Percentiles rank a stretch among this genome's conserved stretches.
These are phyloP conservation scores for Orchestia grillus DNA, from an alignment of 1,140 invertebrate genomes.

Conservation along the genomic window DNA sequence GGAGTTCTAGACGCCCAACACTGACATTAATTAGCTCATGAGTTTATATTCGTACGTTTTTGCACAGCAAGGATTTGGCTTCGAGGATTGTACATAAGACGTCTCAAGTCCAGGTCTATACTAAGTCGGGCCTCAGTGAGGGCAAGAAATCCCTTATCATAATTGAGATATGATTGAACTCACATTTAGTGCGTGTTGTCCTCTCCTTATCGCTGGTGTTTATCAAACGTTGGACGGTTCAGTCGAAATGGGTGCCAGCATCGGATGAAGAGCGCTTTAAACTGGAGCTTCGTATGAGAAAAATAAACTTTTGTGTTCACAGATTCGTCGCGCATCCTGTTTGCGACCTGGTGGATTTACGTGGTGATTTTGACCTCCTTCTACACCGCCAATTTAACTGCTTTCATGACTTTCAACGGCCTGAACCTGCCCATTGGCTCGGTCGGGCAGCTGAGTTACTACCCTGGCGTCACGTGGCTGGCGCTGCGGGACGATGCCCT, in stretches of 20 bases:
- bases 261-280: no score
- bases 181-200: neutral
- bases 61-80: no score
- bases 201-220: neutral
- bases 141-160: no score
- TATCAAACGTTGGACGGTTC: no score
- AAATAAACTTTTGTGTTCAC: slow-evolving; percentile 65
- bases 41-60: no score
- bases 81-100: no score
- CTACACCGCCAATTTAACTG: slow-evolving; percentile 91
- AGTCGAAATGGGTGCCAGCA: no score
- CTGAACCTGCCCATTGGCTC: slow-evolving; percentile 83
- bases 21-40: no score
- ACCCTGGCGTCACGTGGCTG: slow-evolving; percentile 61
- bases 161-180: neutral
- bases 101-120: no score
- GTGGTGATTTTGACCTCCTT: slow-evolving; percentile 89
- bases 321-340: slow-evolving; percentile 86
- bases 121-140: no score
- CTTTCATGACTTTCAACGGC: slow-evolving; percentile 86
- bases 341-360: slow-evolving; percentile 93
- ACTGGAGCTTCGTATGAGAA: neutral
- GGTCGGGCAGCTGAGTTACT: slow-evolving; percentile 76
- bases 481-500: slow-evolving; percentile 63
- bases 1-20: no score